Evolutionary conservation across 2,113 vertebrate species (phyloP).

Genomic region (Nymphicus hollandicus): DNA sequence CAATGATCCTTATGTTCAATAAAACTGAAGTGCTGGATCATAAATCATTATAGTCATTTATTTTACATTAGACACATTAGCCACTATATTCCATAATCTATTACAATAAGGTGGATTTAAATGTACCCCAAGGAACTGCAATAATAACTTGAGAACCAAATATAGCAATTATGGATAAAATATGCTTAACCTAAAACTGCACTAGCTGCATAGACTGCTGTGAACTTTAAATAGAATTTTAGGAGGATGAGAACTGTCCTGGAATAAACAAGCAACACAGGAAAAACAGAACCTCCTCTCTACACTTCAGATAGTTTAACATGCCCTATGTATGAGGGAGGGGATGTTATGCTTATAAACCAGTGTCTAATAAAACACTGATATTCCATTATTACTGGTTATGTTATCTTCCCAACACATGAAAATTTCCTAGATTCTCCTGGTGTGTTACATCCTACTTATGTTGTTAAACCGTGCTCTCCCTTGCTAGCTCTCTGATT

Average conservation of each 20-base stretch:
- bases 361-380: conserved; percentile 2
- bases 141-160: conserved; percentile 85
- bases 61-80: conserved; percentile 88
- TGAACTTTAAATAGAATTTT: conserved; percentile 77
- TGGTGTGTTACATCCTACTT: neutral
- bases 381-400: neutral
- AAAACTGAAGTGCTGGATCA: conserved; percentile 84
- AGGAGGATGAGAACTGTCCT: conserved; percentile 61
- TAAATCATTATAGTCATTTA: conserved; percentile 87
- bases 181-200: conserved; percentile 84
- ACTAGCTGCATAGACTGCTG: conserved; percentile 72
- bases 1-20: conserved; percentile 89
- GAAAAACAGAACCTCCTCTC: neutral
- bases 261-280: conserved; percentile 33
- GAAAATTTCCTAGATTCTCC: neutral
- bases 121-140: conserved; percentile 85
- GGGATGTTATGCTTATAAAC: neutral
- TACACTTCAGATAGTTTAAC: neutral
- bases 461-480: neutral
- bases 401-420: neutral
- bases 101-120: conserved; percentile 88
- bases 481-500: neutral
- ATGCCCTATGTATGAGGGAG: neutral
- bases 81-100: conserved; percentile 86
- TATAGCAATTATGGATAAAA: conserved; percentile 86